Evolutionary conservation across 2,113 vertebrate species (phyloP).

Genomic region (Mola mola): DNA sequence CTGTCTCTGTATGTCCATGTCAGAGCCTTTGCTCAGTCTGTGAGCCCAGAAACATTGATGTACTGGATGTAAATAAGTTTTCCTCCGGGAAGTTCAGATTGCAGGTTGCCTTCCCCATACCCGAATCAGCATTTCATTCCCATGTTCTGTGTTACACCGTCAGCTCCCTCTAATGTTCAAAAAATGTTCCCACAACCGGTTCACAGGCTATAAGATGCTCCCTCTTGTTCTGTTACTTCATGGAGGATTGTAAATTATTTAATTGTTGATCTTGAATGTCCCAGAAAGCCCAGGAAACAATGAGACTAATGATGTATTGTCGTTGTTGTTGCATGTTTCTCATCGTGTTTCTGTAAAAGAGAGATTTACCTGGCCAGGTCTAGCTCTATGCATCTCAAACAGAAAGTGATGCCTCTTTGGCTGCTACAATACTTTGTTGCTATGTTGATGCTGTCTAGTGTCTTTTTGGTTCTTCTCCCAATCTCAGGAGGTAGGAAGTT

Average conservation of each 20-base stretch:
- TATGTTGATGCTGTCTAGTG: conserved; percentile 77
- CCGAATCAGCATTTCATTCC: conserved; percentile 42
- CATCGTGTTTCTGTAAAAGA: conserved; percentile 79
- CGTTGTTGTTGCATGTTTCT: conserved; percentile 81
- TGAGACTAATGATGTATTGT: conserved; percentile 79
- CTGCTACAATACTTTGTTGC: conserved; percentile 75
- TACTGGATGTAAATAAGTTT: conserved; percentile 76
- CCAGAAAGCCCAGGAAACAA: conserved; percentile 72
- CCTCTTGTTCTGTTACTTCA: conserved; percentile 40
- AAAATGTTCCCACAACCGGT: conserved; percentile 38
- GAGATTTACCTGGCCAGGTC: conserved; percentile 73
- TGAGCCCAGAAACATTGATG: conserved; percentile 63
- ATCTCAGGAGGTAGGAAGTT: conserved; percentile 71
- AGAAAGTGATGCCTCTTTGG: conserved; percentile 73
- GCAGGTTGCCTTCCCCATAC: conserved; percentile 38
- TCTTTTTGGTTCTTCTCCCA: conserved; percentile 75
- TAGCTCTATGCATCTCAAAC: conserved; percentile 77
- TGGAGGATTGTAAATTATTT: conserved; percentile 76
- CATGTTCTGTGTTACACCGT: conserved; percentile 48
- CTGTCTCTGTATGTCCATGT: conserved; percentile 46
- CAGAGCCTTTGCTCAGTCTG: conserved; percentile 61
- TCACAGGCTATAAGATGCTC: conserved; percentile 51
- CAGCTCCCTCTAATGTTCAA: conserved; percentile 52
- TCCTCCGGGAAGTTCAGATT: conserved; percentile 49
- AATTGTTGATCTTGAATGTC: conserved; percentile 73